These are phyloP conservation scores for Lycodopsis pacificus DNA, from an alignment of 2,797 vertebrate genomes.

Conservation along the genomic window DNA sequence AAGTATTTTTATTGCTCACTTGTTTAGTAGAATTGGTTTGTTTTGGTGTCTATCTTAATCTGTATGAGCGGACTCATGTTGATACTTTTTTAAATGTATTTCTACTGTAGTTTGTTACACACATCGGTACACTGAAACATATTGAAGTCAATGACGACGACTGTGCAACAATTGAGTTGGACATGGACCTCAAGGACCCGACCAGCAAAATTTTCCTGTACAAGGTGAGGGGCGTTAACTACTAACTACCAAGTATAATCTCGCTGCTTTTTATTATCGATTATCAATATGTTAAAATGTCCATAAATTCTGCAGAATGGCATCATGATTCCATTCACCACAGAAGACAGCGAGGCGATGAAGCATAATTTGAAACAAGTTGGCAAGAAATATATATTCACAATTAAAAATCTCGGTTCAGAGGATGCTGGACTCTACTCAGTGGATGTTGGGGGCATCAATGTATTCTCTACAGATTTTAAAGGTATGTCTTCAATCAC, in stretches of 20 bases:
- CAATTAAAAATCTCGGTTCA: slow-evolving; percentile 81
- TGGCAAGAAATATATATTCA: slow-evolving; percentile 88
- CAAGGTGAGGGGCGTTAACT: slow-evolving; percentile 84
- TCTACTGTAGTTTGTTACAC: slow-evolving; percentile 82
- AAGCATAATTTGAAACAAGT: slow-evolving; percentile 86
- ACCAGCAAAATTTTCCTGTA: slow-evolving; percentile 89
- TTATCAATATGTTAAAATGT: background rate
- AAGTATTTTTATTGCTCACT: background rate
- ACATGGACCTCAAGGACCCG: slow-evolving; percentile 89
- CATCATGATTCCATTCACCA: slow-evolving; percentile 83
- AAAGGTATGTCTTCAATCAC: slow-evolving; percentile 78
- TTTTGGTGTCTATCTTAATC: background rate
- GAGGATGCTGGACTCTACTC: slow-evolving; percentile 92
- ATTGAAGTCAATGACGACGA: slow-evolving; percentile 83
- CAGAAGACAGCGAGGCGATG: slow-evolving; percentile 55
- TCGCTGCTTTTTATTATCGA: background rate
- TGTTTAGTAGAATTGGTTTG: background rate
- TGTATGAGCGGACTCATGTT: background rate
- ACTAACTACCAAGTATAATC: background rate
- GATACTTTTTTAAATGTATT: background rate
- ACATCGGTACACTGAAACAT: slow-evolving; percentile 84
- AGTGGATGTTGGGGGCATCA: slow-evolving; percentile 88
- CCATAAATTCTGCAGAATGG: slow-evolving; percentile 83
- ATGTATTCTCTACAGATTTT: slow-evolving; percentile 90
- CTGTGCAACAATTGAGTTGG: slow-evolving; percentile 87